A percentile compares a stretch with the other conserved stretches of the same genome.
phyloP scores from a whole-genome alignment of 2,113 vertebrate species.

The Falcunculus frontatus region DNA sequence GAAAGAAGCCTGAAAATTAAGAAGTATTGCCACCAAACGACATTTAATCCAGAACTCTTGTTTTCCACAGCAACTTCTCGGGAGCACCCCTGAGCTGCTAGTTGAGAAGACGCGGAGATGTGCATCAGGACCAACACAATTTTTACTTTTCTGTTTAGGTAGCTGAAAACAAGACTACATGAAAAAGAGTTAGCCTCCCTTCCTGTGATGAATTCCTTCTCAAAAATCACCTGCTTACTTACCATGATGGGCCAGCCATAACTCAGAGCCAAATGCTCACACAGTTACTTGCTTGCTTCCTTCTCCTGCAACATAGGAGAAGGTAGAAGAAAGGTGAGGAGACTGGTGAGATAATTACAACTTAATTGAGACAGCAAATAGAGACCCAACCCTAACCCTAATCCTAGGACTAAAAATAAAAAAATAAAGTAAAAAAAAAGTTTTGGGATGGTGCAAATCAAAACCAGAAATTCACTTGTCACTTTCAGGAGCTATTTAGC shows the following conservation, averaged over 20 bases:
- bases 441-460: not conserved
- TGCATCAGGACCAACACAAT: not conserved
- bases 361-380: not conserved
- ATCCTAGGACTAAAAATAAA: not conserved
- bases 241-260: not conserved
- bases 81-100: not conserved
- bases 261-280: not conserved
- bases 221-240: not conserved
- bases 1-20: not conserved
- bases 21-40: not conserved
- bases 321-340: not conserved
- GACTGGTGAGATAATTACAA: not conserved
- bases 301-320: not conserved
- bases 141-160: not conserved
- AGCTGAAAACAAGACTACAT: not conserved
- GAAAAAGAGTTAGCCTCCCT: not conserved
- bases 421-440: not conserved
- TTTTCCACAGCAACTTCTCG: not conserved
- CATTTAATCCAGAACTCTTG: not conserved
- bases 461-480: not conserved
- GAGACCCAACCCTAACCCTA: not conserved
- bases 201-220: not conserved
- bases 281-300: accelerated
- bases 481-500: not conserved
- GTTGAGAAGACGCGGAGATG: not conserved